These are phyloP conservation scores for Xanthostigma xanthostigma DNA, from an alignment of 2,888 invertebrate genomes.

Conservation along the genomic window DNA sequence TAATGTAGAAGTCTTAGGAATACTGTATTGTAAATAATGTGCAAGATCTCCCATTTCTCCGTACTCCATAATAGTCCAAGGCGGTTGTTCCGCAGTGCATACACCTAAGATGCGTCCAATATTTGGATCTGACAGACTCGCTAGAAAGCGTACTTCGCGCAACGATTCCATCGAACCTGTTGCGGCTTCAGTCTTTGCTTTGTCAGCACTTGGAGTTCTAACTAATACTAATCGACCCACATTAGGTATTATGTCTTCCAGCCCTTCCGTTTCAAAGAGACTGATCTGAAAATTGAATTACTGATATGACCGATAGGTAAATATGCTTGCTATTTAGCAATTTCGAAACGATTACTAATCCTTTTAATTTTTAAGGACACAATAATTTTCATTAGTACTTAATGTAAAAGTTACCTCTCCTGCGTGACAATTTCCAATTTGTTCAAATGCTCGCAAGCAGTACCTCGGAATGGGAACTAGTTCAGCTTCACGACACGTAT, in stretches of 20 bases:
- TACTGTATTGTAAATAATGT: constrained; percentile 38
- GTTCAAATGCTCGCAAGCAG: constrained; percentile 37
- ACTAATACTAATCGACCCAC: constrained; percentile 37
- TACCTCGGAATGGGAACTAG: constrained; percentile 38
- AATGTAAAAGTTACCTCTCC: constrained; percentile 33
- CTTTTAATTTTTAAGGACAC: no score
- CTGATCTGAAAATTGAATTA: constrained; percentile 28
- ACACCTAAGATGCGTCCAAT: constrained; percentile 49
- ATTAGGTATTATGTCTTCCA: constrained; percentile 31
- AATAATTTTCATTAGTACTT: background rate
- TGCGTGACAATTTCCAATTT: constrained; percentile 38
- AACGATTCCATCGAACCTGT: constrained; percentile 30
- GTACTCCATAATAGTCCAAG: constrained; percentile 58
- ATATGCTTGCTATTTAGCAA: background rate
- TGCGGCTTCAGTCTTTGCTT: constrained; percentile 25
- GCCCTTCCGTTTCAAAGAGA: constrained; percentile 36
- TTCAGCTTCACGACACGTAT: constrained; percentile 41
- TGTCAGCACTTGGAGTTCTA: constrained; percentile 32
- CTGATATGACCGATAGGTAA: background rate
- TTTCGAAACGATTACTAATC: no score
- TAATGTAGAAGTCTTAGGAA: constrained; percentile 1
- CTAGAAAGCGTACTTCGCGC: constrained; percentile 52
- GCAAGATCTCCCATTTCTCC: constrained; percentile 60
- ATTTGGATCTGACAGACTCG: constrained; percentile 49
- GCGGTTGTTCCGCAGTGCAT: constrained; percentile 39